phyloP scores from a whole-genome alignment of 2,113 vertebrate genomes.

The Tautogolabrus adspersus region DNA sequence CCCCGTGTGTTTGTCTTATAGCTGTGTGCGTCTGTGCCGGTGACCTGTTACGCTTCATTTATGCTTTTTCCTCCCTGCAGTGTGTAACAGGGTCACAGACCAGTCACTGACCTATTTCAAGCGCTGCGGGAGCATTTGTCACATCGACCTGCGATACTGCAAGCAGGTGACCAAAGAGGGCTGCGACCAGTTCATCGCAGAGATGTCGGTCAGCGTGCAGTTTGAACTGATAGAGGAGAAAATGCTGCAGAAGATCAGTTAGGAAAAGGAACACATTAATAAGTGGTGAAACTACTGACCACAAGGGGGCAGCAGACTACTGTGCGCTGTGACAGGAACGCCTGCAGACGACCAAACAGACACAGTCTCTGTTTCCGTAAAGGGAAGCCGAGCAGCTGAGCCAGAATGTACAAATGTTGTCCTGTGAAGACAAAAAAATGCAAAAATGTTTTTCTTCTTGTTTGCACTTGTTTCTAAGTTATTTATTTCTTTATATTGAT shows the following conservation, averaged over 20 bases:
- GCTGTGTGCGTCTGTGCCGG: slow-evolving; percentile 25
- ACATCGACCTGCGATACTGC: slow-evolving; percentile 96
- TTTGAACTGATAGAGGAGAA: slow-evolving; percentile 95
- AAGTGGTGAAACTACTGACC: slow-evolving; percentile 44
- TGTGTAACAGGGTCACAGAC: slow-evolving; percentile 96
- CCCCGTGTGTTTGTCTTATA: slow-evolving; percentile 10
- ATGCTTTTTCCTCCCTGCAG: slow-evolving; percentile 75
- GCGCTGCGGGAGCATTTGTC: slow-evolving; percentile 96
- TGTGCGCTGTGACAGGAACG: background rate
- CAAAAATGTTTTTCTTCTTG: slow-evolving; percentile 55
- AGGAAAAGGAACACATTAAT: slow-evolving; percentile 46
- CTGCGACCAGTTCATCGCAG: slow-evolving; percentile 94
- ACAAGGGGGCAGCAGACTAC: slow-evolving; percentile 69
- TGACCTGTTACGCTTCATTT: slow-evolving; percentile 34
- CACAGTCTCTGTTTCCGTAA: slow-evolving; percentile 15
- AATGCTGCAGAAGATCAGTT: slow-evolving; percentile 95
- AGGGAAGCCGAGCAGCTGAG: slow-evolving; percentile 53
- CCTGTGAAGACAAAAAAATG: slow-evolving; percentile 52
- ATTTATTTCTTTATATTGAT: slow-evolving; percentile 80
- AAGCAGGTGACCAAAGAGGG: slow-evolving; percentile 96
- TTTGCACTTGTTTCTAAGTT: slow-evolving; percentile 69
- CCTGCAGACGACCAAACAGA: slow-evolving; percentile 21
- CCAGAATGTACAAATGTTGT: slow-evolving; percentile 67
- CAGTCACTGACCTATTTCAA: slow-evolving; percentile 98
- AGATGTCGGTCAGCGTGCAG: slow-evolving; percentile 97